Base-by-base conservation (phyloP, 2,888 invertebrate genomes). In the Blomia tropicalis region DNA sequence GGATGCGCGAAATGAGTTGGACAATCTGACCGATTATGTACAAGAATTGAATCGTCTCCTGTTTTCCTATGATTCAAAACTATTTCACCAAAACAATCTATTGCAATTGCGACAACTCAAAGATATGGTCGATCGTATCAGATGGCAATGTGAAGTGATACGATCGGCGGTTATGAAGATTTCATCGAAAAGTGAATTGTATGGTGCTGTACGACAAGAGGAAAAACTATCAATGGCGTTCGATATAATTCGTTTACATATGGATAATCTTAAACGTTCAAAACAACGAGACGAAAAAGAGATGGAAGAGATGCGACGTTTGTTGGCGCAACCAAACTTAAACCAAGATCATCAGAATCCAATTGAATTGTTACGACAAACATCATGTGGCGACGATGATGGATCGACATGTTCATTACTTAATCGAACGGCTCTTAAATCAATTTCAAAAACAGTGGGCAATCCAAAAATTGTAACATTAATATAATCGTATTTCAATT, bases 201-300 rank as follows among this genome's bases (percentile, higher is more conserved):
- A 67, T 61, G 68, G 69, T 22, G 66, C 68, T 51, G 68, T 68
- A 63, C 63, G 80, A 67, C 77, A 80, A 71, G 81, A 81, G 69
- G 75, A 76, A 64, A 71, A 79, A 43, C 73, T 80, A 62, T 76
- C 78, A 29, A 75, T 77, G 66, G 78, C 79, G 1, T 77, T 80
- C 31, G 78, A 79, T 65, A 73, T 80, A 44, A 78, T 81, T 77
- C 73, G 80, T 23, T 73, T 74, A 63, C 78, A 80, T 69, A 79
- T 80, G n/a, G 79, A 80, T 67, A 76, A 77, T 66, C 71, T 80
- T 58, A 78, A 79, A 68, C 75, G 77, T 64, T 75, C 77, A 63
- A 73, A 79, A 66, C 79, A 80, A 67, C 77, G 77, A 56, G 77
- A 79, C 60, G 77, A 77, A 67, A 71, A 75, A 58, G 80, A 80